Evolutionary conservation across 2,888 invertebrate genomes (phyloP), one percentile per base, ranked within the genome.

Genomic region (Agapostemon virescens): DNA sequence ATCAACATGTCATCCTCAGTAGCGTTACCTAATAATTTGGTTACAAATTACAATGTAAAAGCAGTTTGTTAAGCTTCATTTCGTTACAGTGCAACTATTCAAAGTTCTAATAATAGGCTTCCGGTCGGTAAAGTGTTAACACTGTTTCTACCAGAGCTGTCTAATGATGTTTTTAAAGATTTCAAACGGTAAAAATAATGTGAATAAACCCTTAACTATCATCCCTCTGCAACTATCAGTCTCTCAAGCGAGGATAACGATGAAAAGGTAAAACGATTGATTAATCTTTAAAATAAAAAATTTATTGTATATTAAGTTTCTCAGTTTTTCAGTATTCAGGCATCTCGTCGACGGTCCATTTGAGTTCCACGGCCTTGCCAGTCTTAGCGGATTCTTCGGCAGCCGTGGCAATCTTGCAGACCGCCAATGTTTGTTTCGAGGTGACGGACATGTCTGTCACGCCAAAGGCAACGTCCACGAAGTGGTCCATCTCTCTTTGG

Each of bases 401-500:
- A 0, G 95, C 95, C 0, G 93, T 92, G 0, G 95, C 95, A 68
- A 95, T 94, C 89, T 94, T 94, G 82, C 93, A 93, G 23, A 95
- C 94, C 0, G 95, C 95, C 40, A 95, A 89, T 2, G 93, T 94
- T 85, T 95, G 94, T 86, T 93, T 93, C 36, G 93, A 93, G 2
- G 93, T 93, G 0, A 95, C 93, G 0, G 90, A 89, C 1, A 91
- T 77, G n/a, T 92, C 83, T 0, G 85, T 88, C 80, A 92, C 93
- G 93, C 95, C 93, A 84, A 94, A 93, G 1, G 94, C 91, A 20
- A 95, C 93, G 82, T 95, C 94, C 69, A 95, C 87, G 89, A 95
- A 95, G 88, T 95, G 95, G n/a, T 95, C 94, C 86, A 95, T 90
- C 88, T 95, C 95, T 0, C 87, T 84, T 63, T 90, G 88, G 89